phyloP scores from a whole-genome alignment of 1,140 invertebrate species.

The Leptinotarsa defecta region DNA sequence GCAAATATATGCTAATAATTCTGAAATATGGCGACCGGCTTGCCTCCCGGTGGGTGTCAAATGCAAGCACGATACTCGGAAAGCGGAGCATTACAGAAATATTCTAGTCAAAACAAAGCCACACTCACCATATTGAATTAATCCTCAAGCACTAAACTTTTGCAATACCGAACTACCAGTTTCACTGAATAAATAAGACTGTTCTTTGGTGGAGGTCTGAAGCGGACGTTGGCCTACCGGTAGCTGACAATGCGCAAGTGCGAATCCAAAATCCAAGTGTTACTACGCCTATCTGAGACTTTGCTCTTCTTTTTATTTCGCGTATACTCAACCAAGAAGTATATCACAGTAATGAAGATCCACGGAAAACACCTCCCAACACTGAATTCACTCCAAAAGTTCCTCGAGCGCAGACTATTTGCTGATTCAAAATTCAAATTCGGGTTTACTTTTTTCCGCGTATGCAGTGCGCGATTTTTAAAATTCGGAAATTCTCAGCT shows the following conservation, averaged over 20 bases:
- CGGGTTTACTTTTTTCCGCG: slow-evolving; percentile 41
- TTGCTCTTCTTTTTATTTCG: slow-evolving; percentile 18
- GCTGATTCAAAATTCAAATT: slow-evolving; percentile 20
- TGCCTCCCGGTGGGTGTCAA: slow-evolving; percentile 38
- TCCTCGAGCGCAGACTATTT: background rate
- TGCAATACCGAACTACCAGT: slow-evolving; percentile 49
- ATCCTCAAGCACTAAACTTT: slow-evolving; percentile 45
- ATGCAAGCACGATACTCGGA: slow-evolving; percentile 13
- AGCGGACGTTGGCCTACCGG: slow-evolving; percentile 56
- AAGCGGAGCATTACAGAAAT: slow-evolving; percentile 13
- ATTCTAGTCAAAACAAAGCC: slow-evolving; percentile 10
- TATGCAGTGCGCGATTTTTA: slow-evolving; percentile 44
- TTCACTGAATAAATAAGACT: slow-evolving; percentile 48
- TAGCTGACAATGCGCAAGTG: slow-evolving; percentile 42
- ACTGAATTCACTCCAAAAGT: too few species aligned
- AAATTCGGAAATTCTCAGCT: slow-evolving; percentile 25
- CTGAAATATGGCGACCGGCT: slow-evolving; percentile 44
- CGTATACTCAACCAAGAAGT: background rate
- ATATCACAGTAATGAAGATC: slow-evolving; percentile 6
- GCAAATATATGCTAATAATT: slow-evolving; percentile 3
- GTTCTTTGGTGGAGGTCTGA: slow-evolving; percentile 44
- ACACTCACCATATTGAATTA: slow-evolving; percentile 54
- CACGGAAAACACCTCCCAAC: too few species aligned
- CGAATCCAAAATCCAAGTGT: slow-evolving; percentile 21
- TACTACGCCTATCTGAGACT: slow-evolving; percentile 30